Conservation (phyloP, 2,888 invertebrate genomes). For the Cephus spinipes region DNA sequence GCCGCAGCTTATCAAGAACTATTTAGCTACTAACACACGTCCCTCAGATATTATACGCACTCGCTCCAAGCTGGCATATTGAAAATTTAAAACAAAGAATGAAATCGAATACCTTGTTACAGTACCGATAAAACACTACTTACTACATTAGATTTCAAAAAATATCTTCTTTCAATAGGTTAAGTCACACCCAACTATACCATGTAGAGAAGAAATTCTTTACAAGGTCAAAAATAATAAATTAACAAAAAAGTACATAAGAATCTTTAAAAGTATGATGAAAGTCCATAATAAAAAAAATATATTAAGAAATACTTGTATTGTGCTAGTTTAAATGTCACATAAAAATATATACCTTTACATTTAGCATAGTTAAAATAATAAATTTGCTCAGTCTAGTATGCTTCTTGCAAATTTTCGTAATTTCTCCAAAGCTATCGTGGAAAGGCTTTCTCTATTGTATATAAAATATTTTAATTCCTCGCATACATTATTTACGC, state of each 20-base stretch:
- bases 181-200: background rate
- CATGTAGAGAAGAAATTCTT: no score
- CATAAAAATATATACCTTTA: background rate
- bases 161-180: background rate
- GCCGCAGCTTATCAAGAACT: background rate
- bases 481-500: slow-evolving; percentile 39
- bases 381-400: background rate
- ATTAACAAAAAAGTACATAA: background rate
- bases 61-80: background rate
- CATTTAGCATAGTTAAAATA: background rate
- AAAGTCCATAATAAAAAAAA: background rate
- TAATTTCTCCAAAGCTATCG: slow-evolving; percentile 34
- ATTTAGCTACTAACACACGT: background rate
- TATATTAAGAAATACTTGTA: background rate
- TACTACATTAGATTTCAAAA: no score
- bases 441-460: slow-evolving; percentile 32
- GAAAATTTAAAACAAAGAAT: background rate
- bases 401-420: slow-evolving; percentile 10
- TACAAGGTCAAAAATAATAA: no score
- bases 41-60: background rate
- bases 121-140: background rate
- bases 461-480: slow-evolving; percentile 41
- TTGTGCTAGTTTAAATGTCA: background rate
- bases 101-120: background rate
- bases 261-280: background rate